phyloP scores from a whole-genome alignment of 2,797 vertebrate genomes.

The Merluccius polli region DNA sequence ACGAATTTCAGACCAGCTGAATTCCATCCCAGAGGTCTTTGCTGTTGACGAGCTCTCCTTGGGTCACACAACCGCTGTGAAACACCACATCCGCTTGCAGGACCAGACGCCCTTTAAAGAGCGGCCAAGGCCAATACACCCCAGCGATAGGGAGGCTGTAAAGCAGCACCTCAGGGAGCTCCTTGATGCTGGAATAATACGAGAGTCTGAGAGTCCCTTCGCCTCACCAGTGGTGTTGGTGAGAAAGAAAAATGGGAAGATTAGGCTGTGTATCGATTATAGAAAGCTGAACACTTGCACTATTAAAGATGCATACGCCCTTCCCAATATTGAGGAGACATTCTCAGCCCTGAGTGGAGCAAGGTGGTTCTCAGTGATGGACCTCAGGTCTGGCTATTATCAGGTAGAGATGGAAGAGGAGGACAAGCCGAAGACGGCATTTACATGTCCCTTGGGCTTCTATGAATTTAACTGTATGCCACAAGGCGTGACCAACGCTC shows the following conservation, averaged over 20 bases:
- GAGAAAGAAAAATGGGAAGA: background rate
- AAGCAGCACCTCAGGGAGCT: background rate
- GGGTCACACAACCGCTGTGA: background rate
- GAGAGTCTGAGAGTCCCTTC: background rate
- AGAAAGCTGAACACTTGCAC: background rate
- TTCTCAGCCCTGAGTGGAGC: background rate
- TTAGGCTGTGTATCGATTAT: background rate
- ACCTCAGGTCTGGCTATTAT: background rate
- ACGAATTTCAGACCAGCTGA: background rate
- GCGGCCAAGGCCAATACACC: background rate
- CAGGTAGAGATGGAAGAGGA: background rate
- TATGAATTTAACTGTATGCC: background rate
- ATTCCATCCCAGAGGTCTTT: background rate
- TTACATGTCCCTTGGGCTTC: background rate
- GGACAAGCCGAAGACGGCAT: background rate
- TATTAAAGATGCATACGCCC: background rate
- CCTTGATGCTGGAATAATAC: background rate
- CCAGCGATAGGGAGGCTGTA: background rate
- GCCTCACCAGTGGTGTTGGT: background rate
- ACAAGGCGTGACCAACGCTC: background rate
- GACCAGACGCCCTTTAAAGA: conserved; percentile 2
- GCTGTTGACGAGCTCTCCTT: background rate
- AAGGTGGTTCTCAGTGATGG: background rate
- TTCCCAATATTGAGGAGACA: background rate
- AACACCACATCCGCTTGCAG: background rate